Conservation (phyloP, 2,888 invertebrate species). For the Drosophila acutilabella region DNA sequence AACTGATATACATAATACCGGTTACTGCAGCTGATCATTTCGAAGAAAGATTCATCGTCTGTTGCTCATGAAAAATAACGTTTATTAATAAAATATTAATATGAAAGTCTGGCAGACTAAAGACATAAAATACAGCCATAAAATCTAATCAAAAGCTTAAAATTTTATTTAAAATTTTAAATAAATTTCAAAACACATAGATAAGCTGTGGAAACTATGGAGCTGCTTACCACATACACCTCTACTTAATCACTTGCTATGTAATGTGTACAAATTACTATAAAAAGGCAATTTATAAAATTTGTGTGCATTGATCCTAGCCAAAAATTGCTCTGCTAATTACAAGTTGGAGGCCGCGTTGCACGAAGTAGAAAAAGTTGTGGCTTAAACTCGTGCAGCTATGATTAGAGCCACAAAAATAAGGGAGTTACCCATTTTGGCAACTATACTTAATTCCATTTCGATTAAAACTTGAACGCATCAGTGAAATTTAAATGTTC, state of each 20-base stretch:
- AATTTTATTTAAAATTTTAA: no score
- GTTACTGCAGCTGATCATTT: background rate
- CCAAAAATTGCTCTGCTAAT: conserved; percentile 7
- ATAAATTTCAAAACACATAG: no score
- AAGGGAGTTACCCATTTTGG: conserved; percentile 20
- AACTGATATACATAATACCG: background rate
- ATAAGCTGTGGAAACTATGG: no score
- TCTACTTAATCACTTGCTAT: background rate
- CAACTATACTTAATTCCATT: conserved; percentile 23
- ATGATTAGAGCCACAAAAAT: conserved; percentile 17
- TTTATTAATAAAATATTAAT: no score
- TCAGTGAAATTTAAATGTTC: conserved; percentile 27
- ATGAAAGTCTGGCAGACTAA: no score
- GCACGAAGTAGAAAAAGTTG: conserved; percentile 1
- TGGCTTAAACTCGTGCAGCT: conserved; percentile 11
- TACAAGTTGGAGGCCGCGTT: background rate
- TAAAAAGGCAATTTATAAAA: background rate
- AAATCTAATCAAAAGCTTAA: no score
- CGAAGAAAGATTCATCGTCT: background rate
- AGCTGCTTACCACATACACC: background rate
- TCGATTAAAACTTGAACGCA: conserved; percentile 31
- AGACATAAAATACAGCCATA: no score
- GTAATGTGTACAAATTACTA: background rate
- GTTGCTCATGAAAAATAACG: background rate
- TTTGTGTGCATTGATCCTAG: conserved; percentile 10